Conservation (phyloP, 2,888 invertebrate genomes). For the Trimorus sp. region DNA sequence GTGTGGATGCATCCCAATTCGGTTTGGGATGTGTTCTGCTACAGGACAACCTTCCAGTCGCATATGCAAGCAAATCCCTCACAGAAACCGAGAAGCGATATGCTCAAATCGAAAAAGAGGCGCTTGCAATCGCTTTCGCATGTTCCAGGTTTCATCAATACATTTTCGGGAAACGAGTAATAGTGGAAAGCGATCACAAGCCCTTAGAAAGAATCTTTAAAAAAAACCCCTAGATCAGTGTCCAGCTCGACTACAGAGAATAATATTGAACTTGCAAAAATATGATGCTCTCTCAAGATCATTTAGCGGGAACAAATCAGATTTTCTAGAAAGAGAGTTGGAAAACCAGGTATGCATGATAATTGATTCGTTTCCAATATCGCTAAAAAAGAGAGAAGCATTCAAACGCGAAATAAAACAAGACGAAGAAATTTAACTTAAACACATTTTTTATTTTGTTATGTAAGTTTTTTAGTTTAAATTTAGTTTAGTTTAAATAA, state of each 20-base stretch:
- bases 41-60: slow-evolving; percentile 61
- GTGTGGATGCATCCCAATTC: slow-evolving; percentile 64
- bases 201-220: slow-evolving; percentile 53
- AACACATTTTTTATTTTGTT: too few species aligned
- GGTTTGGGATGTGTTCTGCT: slow-evolving; percentile 63
- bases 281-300: slow-evolving; percentile 28
- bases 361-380: slow-evolving; percentile 6
- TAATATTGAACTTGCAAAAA: slow-evolving; percentile 56
- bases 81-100: slow-evolving; percentile 60
- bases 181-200: slow-evolving; percentile 67
- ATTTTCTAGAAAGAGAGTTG: slow-evolving; percentile 10
- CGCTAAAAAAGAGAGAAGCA: slow-evolving; percentile 13
- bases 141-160: background rate
- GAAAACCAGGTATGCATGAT: too few species aligned
- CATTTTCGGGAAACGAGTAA: background rate
- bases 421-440: slow-evolving; percentile 50
- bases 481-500: too few species aligned
- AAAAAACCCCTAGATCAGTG: slow-evolving; percentile 27
- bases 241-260: slow-evolving; percentile 53
- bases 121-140: background rate
- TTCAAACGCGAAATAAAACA: slow-evolving; percentile 30
- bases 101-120: background rate
- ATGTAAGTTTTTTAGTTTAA: too few species aligned
- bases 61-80: slow-evolving; percentile 66
- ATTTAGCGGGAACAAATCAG: background rate